These are phyloP conservation scores for Neosilurus hyrtlii DNA, from an alignment of 2,797 vertebrate species.

Conservation along the genomic window DNA sequence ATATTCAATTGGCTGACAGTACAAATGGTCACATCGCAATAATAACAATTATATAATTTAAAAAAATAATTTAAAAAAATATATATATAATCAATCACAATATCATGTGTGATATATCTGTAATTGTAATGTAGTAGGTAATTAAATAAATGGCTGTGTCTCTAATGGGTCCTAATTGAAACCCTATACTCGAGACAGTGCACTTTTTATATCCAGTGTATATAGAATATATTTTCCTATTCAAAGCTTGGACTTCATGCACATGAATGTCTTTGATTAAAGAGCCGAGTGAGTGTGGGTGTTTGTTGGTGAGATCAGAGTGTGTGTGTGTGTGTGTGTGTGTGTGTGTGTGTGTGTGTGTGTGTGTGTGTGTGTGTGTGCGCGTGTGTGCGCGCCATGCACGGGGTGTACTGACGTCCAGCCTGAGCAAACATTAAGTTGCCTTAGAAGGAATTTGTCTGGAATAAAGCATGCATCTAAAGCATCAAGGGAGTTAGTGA, in stretches of 20 bases:
- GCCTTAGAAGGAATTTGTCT: conserved; percentile 76
- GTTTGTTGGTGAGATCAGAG: neutral
- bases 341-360: conserved; percentile 9
- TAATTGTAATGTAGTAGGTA: neutral
- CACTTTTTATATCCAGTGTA: neutral
- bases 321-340: conserved; percentile 20
- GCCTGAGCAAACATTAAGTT: conserved; percentile 76
- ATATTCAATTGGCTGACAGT: too few relatives aligned
- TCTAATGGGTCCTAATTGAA: conserved; percentile 73
- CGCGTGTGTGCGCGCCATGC: conserved; percentile 43
- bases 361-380: conserved; percentile 7
- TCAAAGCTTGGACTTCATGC: conserved; percentile 12
- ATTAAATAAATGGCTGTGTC: conserved; percentile 71
- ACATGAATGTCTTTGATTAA: conserved; percentile 37
- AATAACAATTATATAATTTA: too few relatives aligned
- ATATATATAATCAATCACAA: too few relatives aligned
- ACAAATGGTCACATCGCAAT: too few relatives aligned
- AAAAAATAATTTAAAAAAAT: too few relatives aligned
- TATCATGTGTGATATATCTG: conserved; percentile 45
- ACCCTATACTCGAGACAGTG: conserved; percentile 65
- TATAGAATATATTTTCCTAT: neutral
- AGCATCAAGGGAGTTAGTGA: conserved; percentile 48
- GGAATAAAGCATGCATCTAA: conserved; percentile 71
- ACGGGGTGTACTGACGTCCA: conserved; percentile 65
- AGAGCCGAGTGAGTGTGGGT: conserved; percentile 21